Conservation (phyloP, 2,888 invertebrate genomes). For the Acanthosepion lycidas region DNA sequence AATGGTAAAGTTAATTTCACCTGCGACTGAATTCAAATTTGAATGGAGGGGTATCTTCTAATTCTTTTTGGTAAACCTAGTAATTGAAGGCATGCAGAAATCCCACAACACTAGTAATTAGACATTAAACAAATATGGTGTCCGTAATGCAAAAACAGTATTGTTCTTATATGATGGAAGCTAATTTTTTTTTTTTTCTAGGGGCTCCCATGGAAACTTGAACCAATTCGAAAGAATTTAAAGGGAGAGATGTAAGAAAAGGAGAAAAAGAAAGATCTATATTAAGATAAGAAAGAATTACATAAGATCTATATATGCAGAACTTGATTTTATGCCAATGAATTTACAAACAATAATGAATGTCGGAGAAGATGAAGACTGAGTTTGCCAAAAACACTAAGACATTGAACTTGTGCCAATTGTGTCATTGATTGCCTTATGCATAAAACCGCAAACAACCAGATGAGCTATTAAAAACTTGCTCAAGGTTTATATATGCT, state of each 20-base stretch:
- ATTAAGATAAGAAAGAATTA: neutral
- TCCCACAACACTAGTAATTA: no score
- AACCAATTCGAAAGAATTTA: neutral
- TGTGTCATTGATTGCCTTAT: neutral
- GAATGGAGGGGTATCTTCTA: no score
- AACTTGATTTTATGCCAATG: neutral
- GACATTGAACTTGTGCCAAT: neutral
- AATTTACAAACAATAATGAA: neutral
- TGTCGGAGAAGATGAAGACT: neutral
- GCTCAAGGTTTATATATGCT: neutral
- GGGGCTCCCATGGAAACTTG: neutral
- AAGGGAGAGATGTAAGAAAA: neutral
- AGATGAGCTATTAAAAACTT: neutral
- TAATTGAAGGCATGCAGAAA: no score
- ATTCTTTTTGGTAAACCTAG: no score
- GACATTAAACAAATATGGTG: no score
- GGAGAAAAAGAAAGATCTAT: neutral
- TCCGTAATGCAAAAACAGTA: neutral
- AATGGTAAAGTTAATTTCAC: no score
- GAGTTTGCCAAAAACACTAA: neutral
- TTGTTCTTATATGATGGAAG: neutral
- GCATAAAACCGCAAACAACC: neutral
- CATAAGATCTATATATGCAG: conserved; percentile 3
- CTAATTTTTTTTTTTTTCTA: neutral
- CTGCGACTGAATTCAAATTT: no score